Conservation (phyloP, 2,113 vertebrate genomes). For the Lichenostomus cassidix region DNA sequence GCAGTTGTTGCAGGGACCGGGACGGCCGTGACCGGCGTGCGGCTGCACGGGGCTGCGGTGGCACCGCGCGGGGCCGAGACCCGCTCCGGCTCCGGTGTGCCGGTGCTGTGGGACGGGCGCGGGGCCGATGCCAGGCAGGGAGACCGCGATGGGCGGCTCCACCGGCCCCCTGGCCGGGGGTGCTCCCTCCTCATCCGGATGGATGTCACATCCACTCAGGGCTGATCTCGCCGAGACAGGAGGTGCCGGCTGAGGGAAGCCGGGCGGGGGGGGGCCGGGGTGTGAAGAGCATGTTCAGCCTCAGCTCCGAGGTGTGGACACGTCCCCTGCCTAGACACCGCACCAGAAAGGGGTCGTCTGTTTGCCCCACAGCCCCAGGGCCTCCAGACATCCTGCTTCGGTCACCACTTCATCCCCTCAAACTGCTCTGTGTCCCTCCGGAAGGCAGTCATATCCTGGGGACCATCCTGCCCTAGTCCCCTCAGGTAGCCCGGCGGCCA, state of each 20-base stretch:
- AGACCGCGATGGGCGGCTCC: neutral
- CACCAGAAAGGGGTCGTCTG: neutral
- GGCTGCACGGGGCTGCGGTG: neutral
- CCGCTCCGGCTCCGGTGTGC: neutral
- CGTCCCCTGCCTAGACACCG: neutral
- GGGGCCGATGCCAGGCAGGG: neutral
- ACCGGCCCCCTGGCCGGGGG: neutral
- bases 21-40: neutral
- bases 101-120: neutral
- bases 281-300: neutral
- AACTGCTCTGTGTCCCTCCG: neutral
- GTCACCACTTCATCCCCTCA: neutral
- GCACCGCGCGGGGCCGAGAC: neutral
- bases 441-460: neutral
- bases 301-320: neutral
- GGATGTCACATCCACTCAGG: slow-evolving; percentile 64
- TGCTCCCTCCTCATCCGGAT: slow-evolving; percentile 51
- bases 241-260: neutral
- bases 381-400: neutral
- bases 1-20: neutral
- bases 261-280: neutral
- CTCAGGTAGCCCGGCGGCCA: neutral
- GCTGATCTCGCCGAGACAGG: slow-evolving; percentile 50
- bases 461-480: neutral
- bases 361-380: neutral